Base-by-base conservation (phyloP, 2,113 vertebrate genomes). In the Oreochromis aureus region DNA sequence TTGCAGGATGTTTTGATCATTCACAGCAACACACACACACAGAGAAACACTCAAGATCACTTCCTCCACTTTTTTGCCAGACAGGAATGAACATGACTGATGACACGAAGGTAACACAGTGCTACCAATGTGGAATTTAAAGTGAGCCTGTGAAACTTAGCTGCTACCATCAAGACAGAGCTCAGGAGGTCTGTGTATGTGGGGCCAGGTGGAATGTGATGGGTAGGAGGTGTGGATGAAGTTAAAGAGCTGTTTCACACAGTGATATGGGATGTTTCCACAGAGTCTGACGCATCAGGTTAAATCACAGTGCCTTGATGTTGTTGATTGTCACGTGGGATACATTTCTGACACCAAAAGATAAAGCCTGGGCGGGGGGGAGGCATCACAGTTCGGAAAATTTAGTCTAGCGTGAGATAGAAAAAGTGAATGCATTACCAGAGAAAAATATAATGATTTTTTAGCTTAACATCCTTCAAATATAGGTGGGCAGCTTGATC, bases 81-180 rank as follows among this genome's bases (percentile, higher is more conserved):
- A 15, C 54, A 41, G 58, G 86, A 87, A 80, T 4, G 86, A 82
- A 83, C 86, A 85, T 91, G 90, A 90, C 83, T 81, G 90, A 91
- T 89, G 91, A 78, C 85, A 24, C 80, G 10, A 84, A 88, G 86
- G 83, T 46, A 80, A 56, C 88, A 10, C 79, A 7, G 79, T 2
- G 82, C 80, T 66, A 51, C 84, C 27, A 13, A 51, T 30, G 89
- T 84, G 89, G 89, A 94, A 94, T 94, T 73, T 93, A 48, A 89
- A 88, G 61, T 4, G 11, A 54, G 22, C 4, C 80, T 80, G 91
- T 84, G 84, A 94, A 94, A 92, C 78, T 85, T 83, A 9, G 58
- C 92, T 87, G 76, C 87, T 24, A 6, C 83, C 19, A 34, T 81
- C 59, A 34, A 89, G 76, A 86, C 84, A 3, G 53, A 32, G 39